Percentiles rank a stretch among this genome's conserved stretches.
Evolutionary conservation across 2,797 vertebrate species (phyloP).

Genomic region (Apodemus agrarius): DNA sequence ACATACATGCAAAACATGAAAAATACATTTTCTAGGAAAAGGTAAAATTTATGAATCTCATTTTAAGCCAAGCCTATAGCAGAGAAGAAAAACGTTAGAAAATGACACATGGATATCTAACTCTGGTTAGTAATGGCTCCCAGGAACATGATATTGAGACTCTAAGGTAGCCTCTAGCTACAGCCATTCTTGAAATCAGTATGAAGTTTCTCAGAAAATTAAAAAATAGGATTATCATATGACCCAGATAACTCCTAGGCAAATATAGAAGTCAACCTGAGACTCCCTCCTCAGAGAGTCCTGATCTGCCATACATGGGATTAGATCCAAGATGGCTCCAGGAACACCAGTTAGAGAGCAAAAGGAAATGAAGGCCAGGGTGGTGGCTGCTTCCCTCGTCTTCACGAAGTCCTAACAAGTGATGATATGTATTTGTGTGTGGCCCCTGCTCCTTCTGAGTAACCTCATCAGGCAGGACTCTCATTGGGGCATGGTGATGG

Average conservation of each 20-base stretch:
- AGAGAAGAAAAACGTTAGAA: background rate
- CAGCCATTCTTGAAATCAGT: background rate
- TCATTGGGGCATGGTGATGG: background rate
- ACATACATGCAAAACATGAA: background rate
- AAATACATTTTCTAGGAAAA: constrained; percentile 7
- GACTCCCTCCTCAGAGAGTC: background rate
- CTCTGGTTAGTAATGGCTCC: background rate
- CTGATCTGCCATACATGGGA: background rate
- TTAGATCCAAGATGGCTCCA: background rate
- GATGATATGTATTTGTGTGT: background rate
- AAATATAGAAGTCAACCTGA: background rate
- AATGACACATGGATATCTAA: too few species aligned
- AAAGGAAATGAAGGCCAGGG: background rate
- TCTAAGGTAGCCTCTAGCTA: background rate
- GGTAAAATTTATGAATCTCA: constrained; percentile 13
- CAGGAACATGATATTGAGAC: background rate
- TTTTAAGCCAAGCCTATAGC: background rate
- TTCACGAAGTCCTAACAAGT: background rate
- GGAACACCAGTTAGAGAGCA: background rate
- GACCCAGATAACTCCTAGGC: background rate
- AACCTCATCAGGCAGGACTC: background rate
- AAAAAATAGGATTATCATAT: background rate
- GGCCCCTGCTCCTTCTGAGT: background rate
- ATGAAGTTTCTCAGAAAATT: background rate
- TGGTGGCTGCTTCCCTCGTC: background rate